Percentiles rank a stretch among this genome's conserved stretches.
Conservation (phyloP, 2,113 vertebrate genomes). For the Raphicerus campestris region DNA sequence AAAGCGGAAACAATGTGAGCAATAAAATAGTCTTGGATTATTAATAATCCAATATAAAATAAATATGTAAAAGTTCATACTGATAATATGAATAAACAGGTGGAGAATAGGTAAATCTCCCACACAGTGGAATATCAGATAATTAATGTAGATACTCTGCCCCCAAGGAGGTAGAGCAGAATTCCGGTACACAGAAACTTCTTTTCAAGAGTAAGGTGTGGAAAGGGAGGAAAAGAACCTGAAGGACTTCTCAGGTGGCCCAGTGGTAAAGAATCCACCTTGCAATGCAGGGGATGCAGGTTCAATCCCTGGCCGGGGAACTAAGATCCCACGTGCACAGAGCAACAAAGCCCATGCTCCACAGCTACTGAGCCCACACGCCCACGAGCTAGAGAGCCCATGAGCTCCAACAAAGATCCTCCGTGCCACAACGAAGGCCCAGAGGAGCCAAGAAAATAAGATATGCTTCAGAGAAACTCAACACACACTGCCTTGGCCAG, state of each 20-base stretch:
- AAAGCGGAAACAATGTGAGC: not conserved
- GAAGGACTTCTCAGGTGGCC: not conserved
- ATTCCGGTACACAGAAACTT: not conserved
- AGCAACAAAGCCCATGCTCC: not conserved
- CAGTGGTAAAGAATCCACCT: not conserved
- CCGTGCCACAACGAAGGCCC: not conserved
- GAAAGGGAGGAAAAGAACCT: not conserved
- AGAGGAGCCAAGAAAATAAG: not conserved
- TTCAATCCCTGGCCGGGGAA: not conserved
- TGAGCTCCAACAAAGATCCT: not conserved
- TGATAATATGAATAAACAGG: not conserved
- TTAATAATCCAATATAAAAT: not conserved
- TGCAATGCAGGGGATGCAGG: not conserved
- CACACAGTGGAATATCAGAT: not conserved
- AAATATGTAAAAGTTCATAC: not conserved
- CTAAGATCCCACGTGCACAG: not conserved
- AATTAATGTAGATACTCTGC: not conserved
- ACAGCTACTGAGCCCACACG: not conserved
- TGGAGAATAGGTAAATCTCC: not conserved
- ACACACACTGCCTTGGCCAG: not conserved
- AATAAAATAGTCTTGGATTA: not conserved
- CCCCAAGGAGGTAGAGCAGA: not conserved
- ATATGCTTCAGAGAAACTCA: not conserved
- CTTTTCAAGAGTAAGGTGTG: not conserved
- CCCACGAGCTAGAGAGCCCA: not conserved